Base-by-base conservation (phyloP, 2,113 vertebrate genomes). In the Sebastes schlegelii region DNA sequence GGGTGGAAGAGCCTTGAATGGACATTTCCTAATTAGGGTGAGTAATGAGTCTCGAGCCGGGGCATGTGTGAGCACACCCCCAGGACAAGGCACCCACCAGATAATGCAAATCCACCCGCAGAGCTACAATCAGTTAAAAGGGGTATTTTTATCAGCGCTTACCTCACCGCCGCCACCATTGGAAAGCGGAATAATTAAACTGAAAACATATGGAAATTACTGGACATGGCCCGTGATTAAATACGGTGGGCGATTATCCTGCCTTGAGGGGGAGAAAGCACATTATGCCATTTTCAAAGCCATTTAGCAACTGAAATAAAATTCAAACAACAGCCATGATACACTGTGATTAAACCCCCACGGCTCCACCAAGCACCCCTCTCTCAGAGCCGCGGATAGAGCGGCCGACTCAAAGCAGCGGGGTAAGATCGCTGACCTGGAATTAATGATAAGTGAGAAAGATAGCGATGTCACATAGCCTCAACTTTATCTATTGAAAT, bases 211-310 rank as follows among this genome's bases (percentile, higher is more conserved):
- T 93, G 92, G 93, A 95, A 93, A 94, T 94, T 68, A 92, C 92
- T 89, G 92, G 93, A 95, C 93, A 91, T 85, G 92, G 91, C 94
- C 34, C 86, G 68, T 93, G 92, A 95, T 94, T 95, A 95, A 94
- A 95, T 92, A 95, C 94, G 89, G 91, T 92, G 86, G 90, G 80
- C 80, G 82, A 94, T 93, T 90, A 94, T 90, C 91, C 92, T 89
- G 89, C 92, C 94, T 92, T 86, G 83, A 92, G 91, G 88, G 89
- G 84, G 85, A 93, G 86, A 90, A 87, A 88, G 89, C 91, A 93
- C 94, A 94, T 95, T 93, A 94, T 92, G 86, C 93, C 87, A 82
- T 92, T 95, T 95, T 94, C 89, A 93, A 94, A 95, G 94, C 94
- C 93, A 94, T 95, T 95, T 95, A 93, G 90, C 75, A 40, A 94